These are phyloP conservation scores for Tragelaphus scriptus DNA, from an alignment of 2,113 vertebrate species.

Conservation along the genomic window DNA sequence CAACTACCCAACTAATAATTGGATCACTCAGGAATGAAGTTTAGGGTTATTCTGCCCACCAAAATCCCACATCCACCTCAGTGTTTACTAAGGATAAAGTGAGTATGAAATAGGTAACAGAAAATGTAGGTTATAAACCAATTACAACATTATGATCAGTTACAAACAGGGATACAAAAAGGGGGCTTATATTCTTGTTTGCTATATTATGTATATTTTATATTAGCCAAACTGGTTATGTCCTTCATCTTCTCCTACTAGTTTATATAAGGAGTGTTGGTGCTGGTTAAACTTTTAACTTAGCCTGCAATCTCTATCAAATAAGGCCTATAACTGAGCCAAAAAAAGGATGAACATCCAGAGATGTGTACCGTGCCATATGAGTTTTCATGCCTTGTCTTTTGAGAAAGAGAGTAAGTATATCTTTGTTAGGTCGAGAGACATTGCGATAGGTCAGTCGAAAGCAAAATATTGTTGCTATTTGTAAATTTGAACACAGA, in stretches of 20 bases:
- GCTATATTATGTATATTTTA: background rate
- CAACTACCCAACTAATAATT: background rate
- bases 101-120: background rate
- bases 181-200: background rate
- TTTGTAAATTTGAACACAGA: background rate
- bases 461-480: background rate
- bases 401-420: background rate
- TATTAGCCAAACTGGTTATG: background rate
- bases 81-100: background rate
- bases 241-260: background rate
- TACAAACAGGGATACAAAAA: background rate
- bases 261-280: background rate
- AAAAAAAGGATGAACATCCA: background rate
- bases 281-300: background rate
- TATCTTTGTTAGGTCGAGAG: background rate
- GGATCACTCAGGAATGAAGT: background rate
- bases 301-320: background rate
- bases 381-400: background rate
- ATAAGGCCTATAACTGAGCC: background rate
- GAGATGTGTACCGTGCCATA: background rate
- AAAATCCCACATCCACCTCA: background rate
- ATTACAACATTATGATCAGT: background rate
- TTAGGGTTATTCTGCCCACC: background rate
- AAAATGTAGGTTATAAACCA: background rate
- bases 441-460: background rate